Evolutionary conservation across 2,113 vertebrate genomes (phyloP), one percentile per base, ranked within the genome.

Genomic region (Caloenas nicobarica): DNA sequence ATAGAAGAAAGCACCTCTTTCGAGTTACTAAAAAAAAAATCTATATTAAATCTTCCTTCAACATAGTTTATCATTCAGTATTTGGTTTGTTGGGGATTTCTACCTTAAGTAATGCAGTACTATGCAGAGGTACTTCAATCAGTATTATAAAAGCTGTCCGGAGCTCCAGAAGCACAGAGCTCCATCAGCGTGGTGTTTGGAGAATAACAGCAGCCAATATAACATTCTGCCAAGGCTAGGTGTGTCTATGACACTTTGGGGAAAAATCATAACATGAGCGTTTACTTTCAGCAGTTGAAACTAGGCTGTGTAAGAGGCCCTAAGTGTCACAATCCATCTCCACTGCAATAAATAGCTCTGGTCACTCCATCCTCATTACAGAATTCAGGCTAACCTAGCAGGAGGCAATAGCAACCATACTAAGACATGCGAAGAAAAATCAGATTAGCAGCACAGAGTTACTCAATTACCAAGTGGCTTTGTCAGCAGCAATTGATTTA

Each of bases 241-340:
- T 2, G 9, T 8, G n/a, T 44, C 84, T 89, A 60, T 18, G 65
- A 74, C 38, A 51, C 81, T 89, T 71, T 28, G 4, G 57, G 66
- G 69, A 57, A 38, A 95, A 94, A 95, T 84, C 38, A 95, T 48
- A 68, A 78, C 56, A 25, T 2, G 4, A 84, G 56, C 79, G 34
- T 71, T 93, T 81, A 85, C 34, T 89, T 89, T 56, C 29, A 89
- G 78, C 33, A 51, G 57, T 12, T 81, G 61, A 91, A 91, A 76
- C n/a, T n/a, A 51, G 26, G 34, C 22, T 82, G 51, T 23, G 1
- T 42, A 64, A 71, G 38, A 87, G 29, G 72, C 48, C 50, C 53
- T 85, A 89, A 91, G 87, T n/a, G 70, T 48, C 44, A 16, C 79
- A 79, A 95, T 91, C 53, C 48, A 79, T 82, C 68, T 73, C 83